A percentile compares a stretch with the other conserved stretches of the same genome.
Conservation (phyloP, 2,888 invertebrate species). For the Synanthedon formicaeformis region DNA sequence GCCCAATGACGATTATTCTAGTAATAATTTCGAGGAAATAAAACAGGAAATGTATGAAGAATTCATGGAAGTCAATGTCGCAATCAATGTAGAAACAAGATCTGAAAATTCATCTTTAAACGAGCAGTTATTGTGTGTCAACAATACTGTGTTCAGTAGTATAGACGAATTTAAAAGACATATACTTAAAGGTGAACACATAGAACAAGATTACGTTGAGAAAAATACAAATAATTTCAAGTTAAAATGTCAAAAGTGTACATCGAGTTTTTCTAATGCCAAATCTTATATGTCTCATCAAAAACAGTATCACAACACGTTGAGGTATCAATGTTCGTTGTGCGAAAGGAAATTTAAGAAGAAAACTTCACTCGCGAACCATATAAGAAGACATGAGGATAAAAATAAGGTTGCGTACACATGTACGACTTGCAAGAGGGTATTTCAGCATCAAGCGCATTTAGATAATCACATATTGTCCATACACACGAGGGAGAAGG, state of each 20-base stretch:
- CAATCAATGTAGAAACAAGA: background rate
- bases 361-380: slow-evolving; percentile 32
- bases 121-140: background rate
- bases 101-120: background rate
- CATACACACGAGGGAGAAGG: slow-evolving; percentile 51
- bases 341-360: slow-evolving; percentile 47
- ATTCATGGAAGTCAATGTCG: background rate
- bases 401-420: slow-evolving; percentile 27
- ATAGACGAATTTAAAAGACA: background rate
- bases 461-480: slow-evolving; percentile 63
- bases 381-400: slow-evolving; percentile 39
- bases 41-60: background rate
- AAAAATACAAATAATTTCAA: slow-evolving; percentile 14
- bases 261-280: slow-evolving; percentile 1
- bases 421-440: slow-evolving; percentile 51
- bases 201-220: background rate
- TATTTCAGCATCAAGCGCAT: slow-evolving; percentile 68
- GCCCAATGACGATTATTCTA: background rate
- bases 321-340: slow-evolving; percentile 31
- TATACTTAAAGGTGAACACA: background rate
- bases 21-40: background rate
- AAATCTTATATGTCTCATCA: background rate
- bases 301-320: slow-evolving; percentile 1
- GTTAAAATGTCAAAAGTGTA: slow-evolving; percentile 7
- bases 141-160: background rate